These are phyloP conservation scores for Psittacara wagleri DNA, from an alignment of 2,113 vertebrate species.

Conservation along the genomic window DNA sequence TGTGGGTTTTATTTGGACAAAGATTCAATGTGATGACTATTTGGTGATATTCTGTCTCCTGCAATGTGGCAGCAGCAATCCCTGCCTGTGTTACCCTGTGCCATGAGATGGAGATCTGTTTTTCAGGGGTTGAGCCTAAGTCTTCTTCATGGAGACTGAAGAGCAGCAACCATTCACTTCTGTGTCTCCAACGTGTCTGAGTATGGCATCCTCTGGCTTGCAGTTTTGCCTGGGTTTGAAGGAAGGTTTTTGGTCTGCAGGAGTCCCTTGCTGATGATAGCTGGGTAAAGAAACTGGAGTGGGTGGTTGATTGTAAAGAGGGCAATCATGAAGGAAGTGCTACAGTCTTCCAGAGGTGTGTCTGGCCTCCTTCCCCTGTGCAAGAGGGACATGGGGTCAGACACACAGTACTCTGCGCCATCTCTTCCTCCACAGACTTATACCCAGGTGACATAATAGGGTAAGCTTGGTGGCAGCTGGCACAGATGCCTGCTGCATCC, in stretches of 20 bases:
- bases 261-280: neutral
- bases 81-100: neutral
- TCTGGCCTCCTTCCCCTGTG: neutral
- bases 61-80: neutral
- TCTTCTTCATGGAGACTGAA: neutral
- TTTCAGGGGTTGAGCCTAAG: neutral
- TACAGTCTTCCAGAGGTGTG: neutral
- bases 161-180: neutral
- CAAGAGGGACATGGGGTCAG: neutral
- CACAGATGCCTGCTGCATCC: neutral
- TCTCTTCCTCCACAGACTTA: accelerated
- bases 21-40: neutral
- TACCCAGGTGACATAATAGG: neutral
- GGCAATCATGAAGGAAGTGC: neutral
- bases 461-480: neutral
- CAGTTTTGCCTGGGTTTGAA: neutral
- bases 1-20: neutral
- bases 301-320: neutral
- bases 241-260: neutral
- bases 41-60: neutral
- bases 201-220: neutral
- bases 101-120: neutral
- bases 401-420: accelerated
- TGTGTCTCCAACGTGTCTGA: accelerated
- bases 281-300: neutral